Percentiles rank a stretch among this genome's conserved stretches.
Evolutionary conservation across 2,888 invertebrate species (phyloP).

Genomic region (Ochlodes sylvanus): DNA sequence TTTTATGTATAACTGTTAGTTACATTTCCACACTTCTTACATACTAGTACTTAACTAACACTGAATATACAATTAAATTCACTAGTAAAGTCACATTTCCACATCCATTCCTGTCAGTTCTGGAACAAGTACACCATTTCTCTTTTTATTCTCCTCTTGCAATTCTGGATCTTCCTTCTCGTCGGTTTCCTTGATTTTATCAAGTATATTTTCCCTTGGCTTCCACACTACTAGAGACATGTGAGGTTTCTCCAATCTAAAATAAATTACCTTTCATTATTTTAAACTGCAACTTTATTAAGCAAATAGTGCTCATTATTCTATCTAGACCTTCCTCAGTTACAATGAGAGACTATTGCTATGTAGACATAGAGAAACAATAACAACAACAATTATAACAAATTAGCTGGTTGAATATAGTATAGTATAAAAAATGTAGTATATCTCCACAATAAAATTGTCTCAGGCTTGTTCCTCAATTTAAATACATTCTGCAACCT

Average conservation of each 20-base stretch:
- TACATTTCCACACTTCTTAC: constrained; percentile 13
- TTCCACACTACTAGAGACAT: constrained; percentile 94
- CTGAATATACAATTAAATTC: constrained; percentile 17
- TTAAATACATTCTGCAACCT: too few relatives aligned
- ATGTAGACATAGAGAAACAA: too few relatives aligned
- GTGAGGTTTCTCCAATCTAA: constrained; percentile 88
- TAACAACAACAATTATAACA: too few relatives aligned
- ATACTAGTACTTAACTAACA: constrained; percentile 5
- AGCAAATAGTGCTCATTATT: too few relatives aligned
- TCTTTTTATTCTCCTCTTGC: constrained; percentile 53
- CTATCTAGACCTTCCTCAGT: too few relatives aligned
- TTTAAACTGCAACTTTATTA: neutral
- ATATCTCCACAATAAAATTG: too few relatives aligned
- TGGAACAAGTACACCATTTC: constrained; percentile 65
- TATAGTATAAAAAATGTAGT: too few relatives aligned
- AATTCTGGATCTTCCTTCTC: constrained; percentile 55
- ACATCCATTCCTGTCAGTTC: constrained; percentile 65
- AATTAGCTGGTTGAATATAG: too few relatives aligned
- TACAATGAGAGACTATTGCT: too few relatives aligned
- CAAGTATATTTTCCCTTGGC: constrained; percentile 86
- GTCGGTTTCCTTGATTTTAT: constrained; percentile 59
- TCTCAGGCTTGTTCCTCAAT: too few relatives aligned
- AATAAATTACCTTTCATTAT: constrained; percentile 39
- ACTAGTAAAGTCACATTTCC: constrained; percentile 65
- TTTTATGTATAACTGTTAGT: neutral